Percentiles rank a stretch among this genome's conserved stretches.
Conservation (phyloP, 2,888 invertebrate species). For the Phyllotreta cruciferae region DNA sequence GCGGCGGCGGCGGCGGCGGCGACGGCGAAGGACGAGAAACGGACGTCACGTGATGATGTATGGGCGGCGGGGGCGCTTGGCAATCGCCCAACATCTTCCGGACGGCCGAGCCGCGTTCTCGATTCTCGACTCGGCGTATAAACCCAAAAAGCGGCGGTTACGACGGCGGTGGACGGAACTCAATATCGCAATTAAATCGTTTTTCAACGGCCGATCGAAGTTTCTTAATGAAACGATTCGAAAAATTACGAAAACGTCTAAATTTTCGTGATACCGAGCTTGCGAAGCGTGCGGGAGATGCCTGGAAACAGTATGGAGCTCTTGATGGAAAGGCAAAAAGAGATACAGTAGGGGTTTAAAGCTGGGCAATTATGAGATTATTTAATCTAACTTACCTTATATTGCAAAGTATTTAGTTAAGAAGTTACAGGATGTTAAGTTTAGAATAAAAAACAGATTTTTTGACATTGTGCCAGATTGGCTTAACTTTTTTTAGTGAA, state of each 20-base stretch:
- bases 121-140: slow-evolving; percentile 23
- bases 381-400: too few relatives aligned
- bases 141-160: slow-evolving; percentile 25
- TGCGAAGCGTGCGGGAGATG: too few relatives aligned
- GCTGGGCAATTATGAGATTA: too few relatives aligned
- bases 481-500: too few relatives aligned
- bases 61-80: slow-evolving; percentile 44
- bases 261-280: too few relatives aligned
- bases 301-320: too few relatives aligned
- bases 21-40: slow-evolving; percentile 17
- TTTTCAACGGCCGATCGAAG: slow-evolving; percentile 28
- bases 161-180: slow-evolving; percentile 31
- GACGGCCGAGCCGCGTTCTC: slow-evolving; percentile 21
- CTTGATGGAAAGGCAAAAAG: too few relatives aligned
- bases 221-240: not conserved
- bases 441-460: too few relatives aligned
- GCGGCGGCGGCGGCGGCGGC: not conserved
- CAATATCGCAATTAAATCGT: slow-evolving; percentile 32
- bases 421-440: too few relatives aligned
- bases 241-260: not conserved
- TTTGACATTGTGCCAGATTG: too few relatives aligned
- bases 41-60: slow-evolving; percentile 31
- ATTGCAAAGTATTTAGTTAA: too few relatives aligned
- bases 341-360: too few relatives aligned
- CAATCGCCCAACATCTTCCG: slow-evolving; percentile 42